phyloP scores from a whole-genome alignment of 1,140 invertebrate genomes.

The Drosophila fuyamai region DNA sequence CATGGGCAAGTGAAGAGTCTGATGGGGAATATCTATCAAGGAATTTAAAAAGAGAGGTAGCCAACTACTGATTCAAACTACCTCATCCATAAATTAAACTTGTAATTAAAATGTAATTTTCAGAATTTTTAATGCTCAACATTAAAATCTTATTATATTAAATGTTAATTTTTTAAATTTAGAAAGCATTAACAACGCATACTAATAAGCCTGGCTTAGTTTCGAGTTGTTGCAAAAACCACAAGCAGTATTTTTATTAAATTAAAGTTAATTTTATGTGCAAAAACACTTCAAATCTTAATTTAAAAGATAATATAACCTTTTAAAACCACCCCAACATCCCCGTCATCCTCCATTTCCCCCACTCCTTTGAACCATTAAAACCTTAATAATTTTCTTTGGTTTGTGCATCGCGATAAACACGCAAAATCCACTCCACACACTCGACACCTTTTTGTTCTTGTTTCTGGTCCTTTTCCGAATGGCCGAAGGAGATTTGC shows the following conservation, averaged over 20 bases:
- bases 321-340: background rate
- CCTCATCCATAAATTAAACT: too few relatives aligned
- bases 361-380: constrained; percentile 27
- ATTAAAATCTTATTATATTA: too few relatives aligned
- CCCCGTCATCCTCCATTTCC: background rate
- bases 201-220: too few relatives aligned
- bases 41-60: too few relatives aligned
- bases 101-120: too few relatives aligned
- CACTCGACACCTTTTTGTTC: constrained; percentile 56
- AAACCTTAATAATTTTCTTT: constrained; percentile 58
- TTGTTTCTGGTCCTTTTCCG: constrained; percentile 14
- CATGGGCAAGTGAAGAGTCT: constrained; percentile 3
- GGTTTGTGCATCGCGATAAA: constrained; percentile 68
- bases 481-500: constrained; percentile 52
- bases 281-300: background rate
- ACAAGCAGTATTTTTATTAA: too few relatives aligned
- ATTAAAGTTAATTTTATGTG: too few relatives aligned
- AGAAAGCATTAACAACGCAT: too few relatives aligned
- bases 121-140: too few relatives aligned
- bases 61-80: too few relatives aligned
- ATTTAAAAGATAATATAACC: background rate
- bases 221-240: too few relatives aligned
- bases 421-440: constrained; percentile 67
- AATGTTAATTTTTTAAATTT: too few relatives aligned
- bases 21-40: background rate